A percentile compares a stretch with the other conserved stretches of the same genome.
These are phyloP conservation scores for Parazoanthus swiftii DNA, from an alignment of 92 coral and sea anemone genomes.

Conservation along the genomic window DNA sequence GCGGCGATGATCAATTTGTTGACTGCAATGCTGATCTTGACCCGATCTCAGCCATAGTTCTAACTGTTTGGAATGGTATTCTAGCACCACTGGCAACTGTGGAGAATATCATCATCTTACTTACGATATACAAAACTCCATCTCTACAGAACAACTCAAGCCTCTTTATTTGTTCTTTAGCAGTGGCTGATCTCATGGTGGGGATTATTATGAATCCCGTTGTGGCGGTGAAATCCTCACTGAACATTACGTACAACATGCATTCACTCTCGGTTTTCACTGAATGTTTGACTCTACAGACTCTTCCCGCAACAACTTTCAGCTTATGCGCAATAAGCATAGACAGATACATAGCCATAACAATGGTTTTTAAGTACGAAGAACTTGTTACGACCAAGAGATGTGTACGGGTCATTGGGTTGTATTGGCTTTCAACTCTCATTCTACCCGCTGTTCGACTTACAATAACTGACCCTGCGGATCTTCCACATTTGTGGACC, in stretches of 20 bases:
- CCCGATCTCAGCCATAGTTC: not conserved
- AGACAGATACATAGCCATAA: constrained; percentile 39
- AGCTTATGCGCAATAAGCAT: constrained; percentile 33
- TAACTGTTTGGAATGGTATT: constrained; percentile 7
- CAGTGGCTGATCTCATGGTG: constrained; percentile 31
- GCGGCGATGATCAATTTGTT: too few species aligned
- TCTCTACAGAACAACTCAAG: constrained; percentile 35
- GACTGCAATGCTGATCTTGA: not conserved
- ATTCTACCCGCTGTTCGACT: constrained; percentile 26
- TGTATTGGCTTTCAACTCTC: constrained; percentile 19
- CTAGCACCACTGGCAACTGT: constrained; percentile 19
- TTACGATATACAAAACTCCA: constrained; percentile 29
- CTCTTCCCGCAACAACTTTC: constrained; percentile 39
- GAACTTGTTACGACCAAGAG: constrained; percentile 35
- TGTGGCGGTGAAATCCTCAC: constrained; percentile 29
- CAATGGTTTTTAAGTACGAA: constrained; percentile 27
- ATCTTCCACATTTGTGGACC: constrained; percentile 40
- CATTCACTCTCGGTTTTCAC: constrained; percentile 29
- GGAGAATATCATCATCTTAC: constrained; percentile 19
- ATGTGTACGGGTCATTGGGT: constrained; percentile 6
- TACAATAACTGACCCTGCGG: constrained; percentile 3
- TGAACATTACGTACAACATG: constrained; percentile 23
- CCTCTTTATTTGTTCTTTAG: constrained; percentile 36
- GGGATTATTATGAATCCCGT: constrained; percentile 37
- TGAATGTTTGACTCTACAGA: constrained; percentile 27